Base-by-base conservation (phyloP, 2,888 invertebrate species). In the Hirtodrosophila histrioides region DNA sequence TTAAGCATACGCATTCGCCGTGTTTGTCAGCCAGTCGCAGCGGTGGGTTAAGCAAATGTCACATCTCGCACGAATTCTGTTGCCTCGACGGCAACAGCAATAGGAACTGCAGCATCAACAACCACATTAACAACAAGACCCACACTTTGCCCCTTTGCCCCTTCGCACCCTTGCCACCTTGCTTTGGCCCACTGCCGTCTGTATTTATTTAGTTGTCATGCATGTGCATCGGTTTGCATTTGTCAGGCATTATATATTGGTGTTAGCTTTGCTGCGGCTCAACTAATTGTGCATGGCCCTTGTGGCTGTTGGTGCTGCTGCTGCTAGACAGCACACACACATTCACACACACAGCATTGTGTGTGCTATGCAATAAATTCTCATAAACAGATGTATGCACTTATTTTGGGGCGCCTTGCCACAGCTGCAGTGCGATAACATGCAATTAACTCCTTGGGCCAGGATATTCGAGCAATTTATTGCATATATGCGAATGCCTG, bases 1-100 rank as follows among this genome's bases (percentile, higher is more conserved):
- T 84, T 81, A 71, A 78, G 74, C 74, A 78, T 64, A 84, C 85
- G 78, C 81, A 84, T 62, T 61, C 78, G 48, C 46, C 65, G 49
- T 82, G 78, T 71, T 75, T 84, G 78, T 51, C 72, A 72, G 45
- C 53, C 56, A 49, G 56, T 43, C 51, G 50, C 58, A 58, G 68
- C 54, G 74, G 50, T 53, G 65, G 75, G 83, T 80, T 83, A 74
- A 71, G 83, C 77, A 83, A 80, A 80, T 83, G 80, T 83, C 80
- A 75, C 63, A 76, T 76, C 77, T 71, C 70, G 58, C 31, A 64
- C 70, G 43, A 63, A 57, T 69, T 46, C 53, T 31, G 31, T 31
- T 31, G 31, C 31, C 31, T 3, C 35, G 12, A 36, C 46, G 37
- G 5, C 29, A 53, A 12, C 44, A 36, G 33, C 53, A 58, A 44